Conservation (phyloP, 2,113 vertebrate species). For the Alectura lathami region DNA sequence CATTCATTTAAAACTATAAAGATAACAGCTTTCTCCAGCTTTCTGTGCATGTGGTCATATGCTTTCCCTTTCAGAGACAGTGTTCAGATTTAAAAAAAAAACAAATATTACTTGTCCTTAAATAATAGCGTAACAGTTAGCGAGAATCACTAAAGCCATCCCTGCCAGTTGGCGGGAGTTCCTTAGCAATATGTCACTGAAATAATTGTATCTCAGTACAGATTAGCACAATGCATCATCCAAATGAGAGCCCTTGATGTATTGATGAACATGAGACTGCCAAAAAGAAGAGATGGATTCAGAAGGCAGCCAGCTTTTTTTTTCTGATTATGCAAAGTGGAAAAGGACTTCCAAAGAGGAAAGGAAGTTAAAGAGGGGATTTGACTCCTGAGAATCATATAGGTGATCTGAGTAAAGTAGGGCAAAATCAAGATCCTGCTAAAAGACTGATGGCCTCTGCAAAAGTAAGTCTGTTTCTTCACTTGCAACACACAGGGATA, state of each 20-base stretch:
- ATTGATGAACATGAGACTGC: constrained; percentile 29
- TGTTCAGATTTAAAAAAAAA: constrained; percentile 37
- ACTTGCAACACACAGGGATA: not conserved
- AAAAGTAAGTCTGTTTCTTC: not conserved
- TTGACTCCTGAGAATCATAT: not conserved
- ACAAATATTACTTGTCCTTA: constrained; percentile 38
- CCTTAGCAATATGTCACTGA: constrained; percentile 49
- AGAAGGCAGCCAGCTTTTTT: constrained; percentile 8
- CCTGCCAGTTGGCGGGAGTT: constrained; percentile 63
- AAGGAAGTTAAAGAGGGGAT: not conserved
- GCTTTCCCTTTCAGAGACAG: constrained; percentile 6
- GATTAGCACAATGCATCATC: constrained; percentile 44
- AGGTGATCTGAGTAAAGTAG: not conserved
- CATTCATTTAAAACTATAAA: constrained; percentile 27
- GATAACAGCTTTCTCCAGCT: not conserved
- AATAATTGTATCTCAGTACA: not conserved
- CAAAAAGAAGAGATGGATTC: not conserved
- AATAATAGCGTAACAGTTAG: constrained; percentile 58
- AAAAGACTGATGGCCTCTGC: not conserved
- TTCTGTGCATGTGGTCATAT: not conserved
- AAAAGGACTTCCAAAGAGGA: constrained; percentile 14
- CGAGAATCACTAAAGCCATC: constrained; percentile 56
- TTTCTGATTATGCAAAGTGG: not conserved
- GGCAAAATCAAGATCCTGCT: not conserved
- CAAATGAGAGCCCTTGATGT: constrained; percentile 28